Percentiles rank a stretch among this genome's conserved stretches.
Evolutionary conservation across 2,888 invertebrate species (phyloP).

Genomic region (Euplexia lucipara): DNA sequence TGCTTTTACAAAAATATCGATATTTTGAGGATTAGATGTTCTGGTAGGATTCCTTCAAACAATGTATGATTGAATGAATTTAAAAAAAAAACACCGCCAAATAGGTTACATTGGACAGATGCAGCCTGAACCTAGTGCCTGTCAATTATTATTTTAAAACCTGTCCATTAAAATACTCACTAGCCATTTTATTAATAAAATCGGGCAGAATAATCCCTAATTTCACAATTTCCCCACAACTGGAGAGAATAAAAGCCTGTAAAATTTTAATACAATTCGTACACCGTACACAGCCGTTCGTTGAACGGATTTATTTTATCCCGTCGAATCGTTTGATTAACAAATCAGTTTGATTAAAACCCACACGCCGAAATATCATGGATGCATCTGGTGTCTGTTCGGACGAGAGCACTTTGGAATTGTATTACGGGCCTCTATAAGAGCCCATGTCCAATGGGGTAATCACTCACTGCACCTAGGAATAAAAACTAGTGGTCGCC

Average conservation of each 20-base stretch:
- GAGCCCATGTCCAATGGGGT: not conserved
- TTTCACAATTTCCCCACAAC: slow-evolving; percentile 11
- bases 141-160: too few relatives aligned
- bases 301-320: slow-evolving; percentile 34
- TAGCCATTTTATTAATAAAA: not conserved
- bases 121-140: too few relatives aligned
- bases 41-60: too few relatives aligned
- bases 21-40: too few relatives aligned
- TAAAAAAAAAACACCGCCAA: too few relatives aligned
- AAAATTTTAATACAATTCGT: slow-evolving; percentile 38
- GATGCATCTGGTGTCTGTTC: slow-evolving; percentile 23
- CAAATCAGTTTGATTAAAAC: slow-evolving; percentile 47
- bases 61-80: too few relatives aligned
- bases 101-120: too few relatives aligned
- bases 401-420: not conserved
- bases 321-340: slow-evolving; percentile 37
- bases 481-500: not conserved
- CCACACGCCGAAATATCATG: slow-evolving; percentile 15
- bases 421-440: not conserved
- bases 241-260: slow-evolving; percentile 14
- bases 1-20: too few relatives aligned
- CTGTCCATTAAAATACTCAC: too few relatives aligned
- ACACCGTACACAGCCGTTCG: slow-evolving; percentile 14
- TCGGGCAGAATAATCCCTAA: not conserved
- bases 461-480: not conserved